Base-by-base conservation (phyloP, 1,140 invertebrate genomes). In the Brachionus asplanchnoidis region DNA sequence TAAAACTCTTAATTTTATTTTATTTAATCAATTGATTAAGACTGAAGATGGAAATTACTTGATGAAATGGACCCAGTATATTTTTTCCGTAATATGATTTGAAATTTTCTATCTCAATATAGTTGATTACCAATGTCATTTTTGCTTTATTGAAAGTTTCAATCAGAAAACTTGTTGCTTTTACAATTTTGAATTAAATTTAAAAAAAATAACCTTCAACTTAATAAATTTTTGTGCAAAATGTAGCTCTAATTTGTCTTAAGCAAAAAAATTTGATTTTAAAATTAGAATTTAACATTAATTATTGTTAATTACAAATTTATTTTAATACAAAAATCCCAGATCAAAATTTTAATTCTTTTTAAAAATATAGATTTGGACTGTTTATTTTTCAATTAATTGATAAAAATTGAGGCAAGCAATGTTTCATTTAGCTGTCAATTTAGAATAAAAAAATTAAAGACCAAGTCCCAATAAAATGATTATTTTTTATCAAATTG, bases 51-150 rank as follows among this genome's bases (percentile, higher is more conserved):
- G 0, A 44, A 42, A 20, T 75, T 75, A 75, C 70, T 46, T 77
- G 91, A 85, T 92, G 89, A 86, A 92, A 92, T 14, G 91, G 91
- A 56, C 92, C 92, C 26, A 92, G 85, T 7, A 92, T 89, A 88
- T 94, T 92, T 66, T 92, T 91, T 0, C 95, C 95, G 85, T 94
- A 95, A 89, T 99, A 99, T 88, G 97, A 98, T 91, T 99, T 99
- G 88, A 99, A 99, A 90, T 98, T 97, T 40, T 93, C 91, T 89
- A 97, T 97, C 0, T 93, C 93, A 87, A 99, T 98, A 86, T 96
- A 92, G 0, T 93, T 93, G 36, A 99, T 98, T 56, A 99, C 93
- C 26, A 99, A 89, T 12, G 97, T 65, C 79, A 82, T 82, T 65
- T 68, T 82, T n/a, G 14, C 17, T 36, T 3, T 36, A 36, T 36